Base-by-base conservation (phyloP, 2,113 vertebrate genomes). In the Tichodroma muraria region DNA sequence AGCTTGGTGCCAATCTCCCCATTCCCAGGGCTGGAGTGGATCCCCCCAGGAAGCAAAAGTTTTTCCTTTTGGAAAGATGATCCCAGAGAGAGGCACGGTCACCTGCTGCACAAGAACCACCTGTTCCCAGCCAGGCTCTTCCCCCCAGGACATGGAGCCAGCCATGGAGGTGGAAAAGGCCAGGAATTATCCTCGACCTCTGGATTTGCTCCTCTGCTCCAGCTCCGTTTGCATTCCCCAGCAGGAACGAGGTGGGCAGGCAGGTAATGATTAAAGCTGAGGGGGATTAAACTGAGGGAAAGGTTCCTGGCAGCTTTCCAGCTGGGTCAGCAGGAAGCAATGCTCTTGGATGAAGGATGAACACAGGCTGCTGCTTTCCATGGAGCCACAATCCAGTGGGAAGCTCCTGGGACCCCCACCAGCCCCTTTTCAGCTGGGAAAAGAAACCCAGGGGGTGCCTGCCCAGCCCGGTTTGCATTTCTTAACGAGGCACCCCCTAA, bases 231-330 rank as follows among this genome's bases (percentile, higher is more conserved):
- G 42, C 23, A 45, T 25, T 20, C 28, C 28, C 45, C 2, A 0
- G 64, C 77, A 73, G 87, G 71, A 40, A 42, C 0, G 31, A 71
- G 84, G 53, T 4, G 19, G 88, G 85, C 66, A n/a, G 88, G 56
- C 30, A 88, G 93, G 94, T 61, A 13, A 79, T n/a, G 77, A 92
- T 79, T 71, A 76, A 72, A 90, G 94, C 53, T 30, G 12, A 3
- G 44, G 38, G 66, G 57, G 90, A 86, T 88, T 91, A 75, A 75
- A 28, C 0, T 0, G 21, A 94, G 88, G 72, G 90, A 72, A 85
- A 93, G 85, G 53, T 33, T 88, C 13, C 85, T 95, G 94, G 95
- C 88, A 56, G 14, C 1, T 20, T 1, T 71, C 95, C 94, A 95
- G 80, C 35, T 82, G 82, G 79, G 90, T 85, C 71, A 91, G 7